phyloP scores from a whole-genome alignment of 2,888 invertebrate genomes.

The Nomada hirtipes region DNA sequence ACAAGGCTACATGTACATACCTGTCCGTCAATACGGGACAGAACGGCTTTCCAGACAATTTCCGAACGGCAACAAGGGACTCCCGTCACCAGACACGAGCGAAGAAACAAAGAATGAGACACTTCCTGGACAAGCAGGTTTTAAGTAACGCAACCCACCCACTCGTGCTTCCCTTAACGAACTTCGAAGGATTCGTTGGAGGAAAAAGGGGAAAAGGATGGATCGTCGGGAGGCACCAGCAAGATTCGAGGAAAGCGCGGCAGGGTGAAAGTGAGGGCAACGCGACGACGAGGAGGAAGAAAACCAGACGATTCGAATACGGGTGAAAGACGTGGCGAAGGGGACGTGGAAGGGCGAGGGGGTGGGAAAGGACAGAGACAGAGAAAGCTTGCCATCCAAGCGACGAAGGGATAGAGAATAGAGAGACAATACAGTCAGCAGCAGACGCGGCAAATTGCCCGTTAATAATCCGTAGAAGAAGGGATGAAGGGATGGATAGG shows the following conservation, averaged over 20 bases:
- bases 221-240: conserved; percentile 19
- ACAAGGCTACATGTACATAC: too few species aligned
- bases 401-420: conserved; percentile 67
- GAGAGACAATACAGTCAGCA: conserved; percentile 83
- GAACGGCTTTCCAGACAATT: background rate
- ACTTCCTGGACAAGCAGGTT: conserved; percentile 46
- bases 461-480: conserved; percentile 81
- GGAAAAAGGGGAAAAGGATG: conserved; percentile 26
- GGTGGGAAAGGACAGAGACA: conserved; percentile 53
- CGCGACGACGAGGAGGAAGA: conserved; percentile 39
- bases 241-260: conserved; percentile 32
- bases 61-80: background rate
- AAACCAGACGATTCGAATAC: conserved; percentile 34
- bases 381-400: conserved; percentile 55
- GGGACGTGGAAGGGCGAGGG: conserved; percentile 43
- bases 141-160: conserved; percentile 58
- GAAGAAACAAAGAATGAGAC: background rate
- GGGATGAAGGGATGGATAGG: conserved; percentile 55
- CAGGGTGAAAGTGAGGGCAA: conserved; percentile 22
- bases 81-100: background rate
- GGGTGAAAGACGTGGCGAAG: conserved; percentile 29
- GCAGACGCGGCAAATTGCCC: conserved; percentile 84
- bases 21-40: background rate
- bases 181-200: conserved; percentile 56
- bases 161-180: conserved; percentile 66